Conservation (phyloP, 30 jellyfish, hydroid and myxozoan genomes). For the Chrysaora quinquecirrha region DNA sequence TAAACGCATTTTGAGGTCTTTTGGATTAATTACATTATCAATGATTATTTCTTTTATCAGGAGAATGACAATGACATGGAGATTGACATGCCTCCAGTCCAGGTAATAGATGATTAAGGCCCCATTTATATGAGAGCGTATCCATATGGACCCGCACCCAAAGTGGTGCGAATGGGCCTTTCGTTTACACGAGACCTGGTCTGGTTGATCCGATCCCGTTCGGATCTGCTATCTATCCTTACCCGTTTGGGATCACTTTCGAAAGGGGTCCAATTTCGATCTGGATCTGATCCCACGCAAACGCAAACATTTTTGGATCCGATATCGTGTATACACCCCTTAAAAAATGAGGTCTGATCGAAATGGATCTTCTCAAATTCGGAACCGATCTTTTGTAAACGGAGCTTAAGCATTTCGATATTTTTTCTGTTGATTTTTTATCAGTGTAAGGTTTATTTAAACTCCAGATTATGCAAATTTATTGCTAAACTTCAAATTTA, state of each 20-base stretch:
- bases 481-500: neutral
- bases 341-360: neutral
- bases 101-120: constrained; percentile 1
- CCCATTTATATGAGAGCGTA: too few relatives aligned
- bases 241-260: too few relatives aligned
- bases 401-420: too few relatives aligned
- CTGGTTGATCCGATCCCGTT: neutral
- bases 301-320: too few relatives aligned
- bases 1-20: neutral
- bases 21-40: neutral
- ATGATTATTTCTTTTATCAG: too few relatives aligned
- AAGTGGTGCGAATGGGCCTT: neutral
- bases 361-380: neutral
- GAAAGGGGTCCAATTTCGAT: too few relatives aligned
- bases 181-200: neutral
- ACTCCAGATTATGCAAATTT: neutral
- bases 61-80: constrained; percentile 67
- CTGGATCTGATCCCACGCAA: too few relatives aligned
- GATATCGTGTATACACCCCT: too few relatives aligned
- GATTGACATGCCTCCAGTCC: constrained; percentile 41
- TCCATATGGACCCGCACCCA: too few relatives aligned
- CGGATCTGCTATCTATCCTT: too few relatives aligned
- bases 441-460: neutral
- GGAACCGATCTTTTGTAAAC: neutral
- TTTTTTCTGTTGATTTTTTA: neutral